phyloP scores from a whole-genome alignment of 2,113 vertebrate genomes.

The Struthidea cinerea region DNA sequence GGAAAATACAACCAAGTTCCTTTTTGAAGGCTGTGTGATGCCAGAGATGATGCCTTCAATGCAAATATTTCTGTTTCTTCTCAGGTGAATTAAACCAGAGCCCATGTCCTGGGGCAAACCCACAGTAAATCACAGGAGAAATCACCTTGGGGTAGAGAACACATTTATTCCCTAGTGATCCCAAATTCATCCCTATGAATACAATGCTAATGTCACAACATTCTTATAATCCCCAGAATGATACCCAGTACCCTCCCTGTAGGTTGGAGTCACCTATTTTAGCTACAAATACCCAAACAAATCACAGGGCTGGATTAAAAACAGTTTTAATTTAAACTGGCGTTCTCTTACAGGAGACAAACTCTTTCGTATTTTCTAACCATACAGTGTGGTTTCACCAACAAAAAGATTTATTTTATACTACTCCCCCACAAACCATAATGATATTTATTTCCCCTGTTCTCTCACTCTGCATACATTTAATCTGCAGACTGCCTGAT shows the following conservation, averaged over 20 bases:
- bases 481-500: neutral
- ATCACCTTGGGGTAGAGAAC: neutral
- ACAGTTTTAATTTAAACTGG: neutral
- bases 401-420: neutral
- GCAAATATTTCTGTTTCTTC: neutral
- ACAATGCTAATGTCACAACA: neutral
- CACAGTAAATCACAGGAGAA: neutral
- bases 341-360: neutral
- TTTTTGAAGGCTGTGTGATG: neutral
- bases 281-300: neutral
- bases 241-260: neutral
- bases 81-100: neutral
- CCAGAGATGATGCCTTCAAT: neutral
- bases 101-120: neutral
- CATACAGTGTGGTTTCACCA: neutral
- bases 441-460: neutral
- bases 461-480: neutral
- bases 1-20: neutral
- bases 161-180: neutral
- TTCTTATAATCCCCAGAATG: neutral
- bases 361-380: neutral
- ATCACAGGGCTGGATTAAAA: neutral
- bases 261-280: neutral
- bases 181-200: neutral
- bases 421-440: neutral